Conservation (phyloP, 2,113 vertebrate species). For the Rhinoptilus africanus region DNA sequence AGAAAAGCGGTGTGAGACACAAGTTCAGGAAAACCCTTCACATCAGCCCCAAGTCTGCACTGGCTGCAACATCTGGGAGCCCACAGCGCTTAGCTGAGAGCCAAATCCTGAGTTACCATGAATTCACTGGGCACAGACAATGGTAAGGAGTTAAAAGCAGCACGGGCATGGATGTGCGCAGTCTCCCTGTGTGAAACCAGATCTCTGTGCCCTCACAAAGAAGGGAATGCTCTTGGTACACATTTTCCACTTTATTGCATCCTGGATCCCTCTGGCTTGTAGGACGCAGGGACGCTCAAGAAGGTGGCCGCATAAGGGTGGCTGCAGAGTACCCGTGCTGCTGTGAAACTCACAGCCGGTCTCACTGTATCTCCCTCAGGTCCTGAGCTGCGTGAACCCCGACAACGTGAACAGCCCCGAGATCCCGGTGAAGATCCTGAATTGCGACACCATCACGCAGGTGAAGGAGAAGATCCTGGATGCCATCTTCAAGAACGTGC, state of each 20-base stretch:
- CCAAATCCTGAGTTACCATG: background rate
- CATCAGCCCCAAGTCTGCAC: background rate
- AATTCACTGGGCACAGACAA: background rate
- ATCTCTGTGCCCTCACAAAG: background rate
- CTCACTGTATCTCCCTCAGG: constrained; percentile 70
- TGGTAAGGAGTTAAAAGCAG: background rate
- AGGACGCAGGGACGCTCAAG: rapidly evolving
- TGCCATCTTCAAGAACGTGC: constrained; percentile 97
- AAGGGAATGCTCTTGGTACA: background rate
- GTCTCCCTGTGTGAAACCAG: background rate
- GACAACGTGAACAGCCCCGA: constrained; percentile 93
- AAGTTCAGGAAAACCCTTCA: background rate
- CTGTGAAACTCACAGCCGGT: background rate
- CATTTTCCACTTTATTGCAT: background rate
- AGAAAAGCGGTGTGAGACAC: background rate
- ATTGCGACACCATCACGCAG: constrained; percentile 97
- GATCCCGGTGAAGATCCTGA: constrained; percentile 94
- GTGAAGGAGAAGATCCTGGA: constrained; percentile 98
- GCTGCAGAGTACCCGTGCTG: background rate
- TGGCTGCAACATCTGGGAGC: background rate
- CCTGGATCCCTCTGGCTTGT: background rate
- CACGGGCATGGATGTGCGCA: background rate
- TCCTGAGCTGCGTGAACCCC: constrained; percentile 94
- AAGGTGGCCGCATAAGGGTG: background rate
- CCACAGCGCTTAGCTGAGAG: background rate